These are phyloP conservation scores for Eleutherodactylus coqui DNA, from an alignment of 2,797 vertebrate genomes.

Conservation along the genomic window DNA sequence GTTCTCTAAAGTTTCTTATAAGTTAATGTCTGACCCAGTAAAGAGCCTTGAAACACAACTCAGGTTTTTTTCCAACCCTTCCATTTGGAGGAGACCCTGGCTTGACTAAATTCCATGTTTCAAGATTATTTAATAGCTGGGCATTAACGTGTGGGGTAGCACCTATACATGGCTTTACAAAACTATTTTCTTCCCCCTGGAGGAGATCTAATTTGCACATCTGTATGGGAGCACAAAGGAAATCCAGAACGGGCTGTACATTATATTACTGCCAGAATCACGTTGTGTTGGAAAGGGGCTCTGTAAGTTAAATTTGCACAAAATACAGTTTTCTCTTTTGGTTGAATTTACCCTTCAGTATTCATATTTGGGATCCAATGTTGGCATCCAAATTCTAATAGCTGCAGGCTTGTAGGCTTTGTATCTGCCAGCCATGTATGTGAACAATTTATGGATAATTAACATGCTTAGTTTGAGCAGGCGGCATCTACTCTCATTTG, in stretches of 20 bases:
- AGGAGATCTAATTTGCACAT: too few relatives aligned
- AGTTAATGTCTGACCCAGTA: too few relatives aligned
- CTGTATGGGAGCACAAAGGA: too few relatives aligned
- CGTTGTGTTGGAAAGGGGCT: neutral
- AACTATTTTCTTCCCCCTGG: too few relatives aligned
- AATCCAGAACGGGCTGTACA: neutral
- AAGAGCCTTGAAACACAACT: too few relatives aligned
- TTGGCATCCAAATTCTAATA: neutral
- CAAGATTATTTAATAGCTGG: too few relatives aligned
- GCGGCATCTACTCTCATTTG: neutral
- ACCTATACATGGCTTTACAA: too few relatives aligned
- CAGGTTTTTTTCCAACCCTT: too few relatives aligned
- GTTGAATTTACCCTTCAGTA: neutral
- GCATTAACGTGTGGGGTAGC: too few relatives aligned
- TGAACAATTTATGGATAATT: neutral
- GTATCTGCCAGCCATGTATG: neutral
- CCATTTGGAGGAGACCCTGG: too few relatives aligned
- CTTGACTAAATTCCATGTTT: too few relatives aligned
- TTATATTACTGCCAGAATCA: neutral
- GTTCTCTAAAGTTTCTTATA: too few relatives aligned
- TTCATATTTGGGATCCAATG: neutral
- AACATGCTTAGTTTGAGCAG: neutral
- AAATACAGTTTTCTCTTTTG: neutral
- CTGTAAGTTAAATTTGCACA: neutral
- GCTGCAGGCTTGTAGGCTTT: neutral